Evolutionary conservation across 2,113 vertebrate species (phyloP), one percentile per base, ranked within the genome.

Genomic region (Nothoprocta pentlandii): DNA sequence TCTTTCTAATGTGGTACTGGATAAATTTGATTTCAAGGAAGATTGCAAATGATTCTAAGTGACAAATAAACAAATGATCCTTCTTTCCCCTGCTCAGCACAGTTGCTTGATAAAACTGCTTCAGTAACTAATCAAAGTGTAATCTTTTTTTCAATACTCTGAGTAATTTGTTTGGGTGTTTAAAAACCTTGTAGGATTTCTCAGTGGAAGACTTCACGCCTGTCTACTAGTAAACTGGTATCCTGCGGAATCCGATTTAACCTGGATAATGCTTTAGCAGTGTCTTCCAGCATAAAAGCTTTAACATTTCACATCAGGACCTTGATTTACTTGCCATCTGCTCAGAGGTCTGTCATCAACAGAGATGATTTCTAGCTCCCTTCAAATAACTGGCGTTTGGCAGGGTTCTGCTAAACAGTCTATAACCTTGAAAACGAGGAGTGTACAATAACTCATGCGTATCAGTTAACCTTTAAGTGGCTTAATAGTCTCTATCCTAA

Each of bases 271-370:
- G 93, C 94, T 97, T 97, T 91, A 95, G 84, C 92, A 71, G 66
- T 94, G 92, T 95, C 94, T 96, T 97, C 94, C 90, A 96, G 91
- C 47, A 95, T 95, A 94, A 96, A 97, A 97, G 92, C 92, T 68
- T 94, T 93, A 90, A 80, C 96, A 94, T 97, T 98, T 97, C 96
- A 97, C 95, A 96, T 97, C 86, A 95, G 94, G 94, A 96, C 94
- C 90, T 95, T 98, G 97, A 98, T 98, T 98, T 97, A 97, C 96
- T 97, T 97, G 94, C 97, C 97, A 97, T 98, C 97, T 97, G 97
- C 96, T 97, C 94, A 85, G 96, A 97, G 97, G 97, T 97, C 97
- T 98, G 97, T 98, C 97, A 97, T 96, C 75, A 56, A 47, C 89
- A 92, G 94, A 89, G 76, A 96, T 97, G 97, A 97, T 98, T 98